A percentile compares a stretch with the other conserved stretches of the same genome.
phyloP scores from a whole-genome alignment of 2,888 invertebrate genomes.

The Cosmia trapezina region DNA sequence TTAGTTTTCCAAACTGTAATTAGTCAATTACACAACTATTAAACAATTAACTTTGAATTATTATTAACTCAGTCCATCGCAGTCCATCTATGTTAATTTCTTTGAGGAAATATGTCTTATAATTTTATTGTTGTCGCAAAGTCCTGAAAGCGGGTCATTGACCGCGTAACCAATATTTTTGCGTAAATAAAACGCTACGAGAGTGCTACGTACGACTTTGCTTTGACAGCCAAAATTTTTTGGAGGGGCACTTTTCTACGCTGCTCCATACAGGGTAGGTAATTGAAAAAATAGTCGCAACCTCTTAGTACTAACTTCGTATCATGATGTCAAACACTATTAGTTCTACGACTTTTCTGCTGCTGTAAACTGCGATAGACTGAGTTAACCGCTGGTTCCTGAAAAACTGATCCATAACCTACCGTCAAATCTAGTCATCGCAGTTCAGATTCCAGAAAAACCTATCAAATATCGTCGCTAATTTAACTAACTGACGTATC shows the following conservation, averaged over 20 bases:
- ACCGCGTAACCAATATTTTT: conserved; percentile 14
- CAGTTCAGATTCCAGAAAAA: neutral
- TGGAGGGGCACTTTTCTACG: neutral
- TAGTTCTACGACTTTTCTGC: neutral
- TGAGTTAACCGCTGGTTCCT: conserved; percentile 15
- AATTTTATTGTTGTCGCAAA: conserved; percentile 2
- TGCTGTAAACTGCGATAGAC: conserved; percentile 9
- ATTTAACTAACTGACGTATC: no score
- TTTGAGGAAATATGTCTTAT: conserved; percentile 10
- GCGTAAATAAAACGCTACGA: neutral
- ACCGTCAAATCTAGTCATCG: neutral
- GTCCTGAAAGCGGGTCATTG: conserved; percentile 2
- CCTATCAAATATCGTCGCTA: no score
- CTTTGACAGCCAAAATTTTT: conserved; percentile 9
- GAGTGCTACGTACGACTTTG: neutral
- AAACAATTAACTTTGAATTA: conserved; percentile 28
- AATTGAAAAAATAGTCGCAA: neutral
- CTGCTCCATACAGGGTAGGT: neutral
- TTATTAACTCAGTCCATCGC: conserved; percentile 19
- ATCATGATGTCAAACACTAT: neutral
- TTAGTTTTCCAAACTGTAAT: conserved; percentile 14
- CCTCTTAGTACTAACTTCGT: neutral
- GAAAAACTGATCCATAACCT: conserved; percentile 9
- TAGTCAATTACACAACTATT: conserved; percentile 2
- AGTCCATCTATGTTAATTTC: conserved; percentile 20